Percentiles rank a stretch among this genome's conserved stretches.
phyloP scores from a whole-genome alignment of 64 coral and sea anemone genomes.

The Montipora sp. region DNA sequence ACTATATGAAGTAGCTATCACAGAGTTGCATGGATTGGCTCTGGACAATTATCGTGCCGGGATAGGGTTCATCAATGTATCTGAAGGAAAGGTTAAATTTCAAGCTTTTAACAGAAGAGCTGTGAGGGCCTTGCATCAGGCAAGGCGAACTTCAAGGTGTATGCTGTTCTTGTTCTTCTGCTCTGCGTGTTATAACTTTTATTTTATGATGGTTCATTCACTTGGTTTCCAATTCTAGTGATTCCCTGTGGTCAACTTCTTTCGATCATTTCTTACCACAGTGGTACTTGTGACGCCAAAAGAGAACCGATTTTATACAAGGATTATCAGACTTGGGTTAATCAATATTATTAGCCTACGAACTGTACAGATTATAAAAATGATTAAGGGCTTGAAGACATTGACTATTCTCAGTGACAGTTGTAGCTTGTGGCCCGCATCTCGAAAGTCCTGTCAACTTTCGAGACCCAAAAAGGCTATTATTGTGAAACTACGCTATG shows the following conservation, averaged over 20 bases:
- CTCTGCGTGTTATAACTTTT: constrained; percentile 65
- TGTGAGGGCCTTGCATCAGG: constrained; percentile 37
- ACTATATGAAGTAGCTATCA: constrained; percentile 76
- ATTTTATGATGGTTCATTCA: constrained; percentile 46
- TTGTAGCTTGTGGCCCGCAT: no score
- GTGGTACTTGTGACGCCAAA: no score
- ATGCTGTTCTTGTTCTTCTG: constrained; percentile 78
- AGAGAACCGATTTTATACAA: no score
- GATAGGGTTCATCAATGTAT: constrained; percentile 51
- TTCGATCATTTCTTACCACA: no score
- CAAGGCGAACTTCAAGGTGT: constrained; percentile 49
- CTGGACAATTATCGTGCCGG: constrained; percentile 75
- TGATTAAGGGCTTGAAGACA: no score
- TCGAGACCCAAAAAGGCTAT: no score
- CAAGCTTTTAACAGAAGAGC: constrained; percentile 76
- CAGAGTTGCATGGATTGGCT: constrained; percentile 67
- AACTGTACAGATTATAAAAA: no score
- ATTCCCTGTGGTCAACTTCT: neutral
- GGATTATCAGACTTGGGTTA: no score
- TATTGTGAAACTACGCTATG: no score
- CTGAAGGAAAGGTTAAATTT: constrained; percentile 73
- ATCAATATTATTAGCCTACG: no score
- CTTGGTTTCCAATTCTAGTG: constrained; percentile 15
- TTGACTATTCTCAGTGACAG: no score
- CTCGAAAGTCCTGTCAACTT: no score